These are phyloP conservation scores for Pipra filicauda DNA, from an alignment of 2,113 vertebrate species.

Conservation along the genomic window DNA sequence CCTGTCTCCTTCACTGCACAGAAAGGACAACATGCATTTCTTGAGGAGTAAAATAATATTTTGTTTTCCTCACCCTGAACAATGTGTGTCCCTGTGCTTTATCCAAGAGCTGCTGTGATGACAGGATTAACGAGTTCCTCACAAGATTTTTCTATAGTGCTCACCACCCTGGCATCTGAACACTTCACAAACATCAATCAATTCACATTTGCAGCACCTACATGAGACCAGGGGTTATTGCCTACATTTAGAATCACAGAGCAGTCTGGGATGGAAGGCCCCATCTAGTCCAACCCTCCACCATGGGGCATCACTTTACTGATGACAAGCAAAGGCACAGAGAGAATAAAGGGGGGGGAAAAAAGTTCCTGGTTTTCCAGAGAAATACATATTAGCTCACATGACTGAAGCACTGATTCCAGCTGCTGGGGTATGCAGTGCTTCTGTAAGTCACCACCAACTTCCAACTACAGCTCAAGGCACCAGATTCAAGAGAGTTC, in stretches of 20 bases:
- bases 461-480: neutral
- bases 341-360: neutral
- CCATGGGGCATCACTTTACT: neutral
- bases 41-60: neutral
- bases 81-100: neutral
- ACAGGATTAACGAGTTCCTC: conserved; percentile 11
- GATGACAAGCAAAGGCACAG: neutral
- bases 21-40: neutral
- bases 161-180: neutral
- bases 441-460: neutral
- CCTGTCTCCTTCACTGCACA: neutral
- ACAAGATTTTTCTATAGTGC: neutral
- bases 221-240: fast-evolving
- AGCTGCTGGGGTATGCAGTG: neutral
- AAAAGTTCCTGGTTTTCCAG: neutral
- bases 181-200: neutral
- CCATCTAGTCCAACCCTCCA: neutral
- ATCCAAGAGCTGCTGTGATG: neutral
- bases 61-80: neutral
- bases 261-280: neutral
- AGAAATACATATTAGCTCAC: neutral
- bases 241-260: neutral
- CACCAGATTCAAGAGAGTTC: neutral
- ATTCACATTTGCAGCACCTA: neutral
- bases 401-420: neutral